phyloP scores from a whole-genome alignment of 1,140 invertebrate species.

The Rhyzopertha dominica region DNA sequence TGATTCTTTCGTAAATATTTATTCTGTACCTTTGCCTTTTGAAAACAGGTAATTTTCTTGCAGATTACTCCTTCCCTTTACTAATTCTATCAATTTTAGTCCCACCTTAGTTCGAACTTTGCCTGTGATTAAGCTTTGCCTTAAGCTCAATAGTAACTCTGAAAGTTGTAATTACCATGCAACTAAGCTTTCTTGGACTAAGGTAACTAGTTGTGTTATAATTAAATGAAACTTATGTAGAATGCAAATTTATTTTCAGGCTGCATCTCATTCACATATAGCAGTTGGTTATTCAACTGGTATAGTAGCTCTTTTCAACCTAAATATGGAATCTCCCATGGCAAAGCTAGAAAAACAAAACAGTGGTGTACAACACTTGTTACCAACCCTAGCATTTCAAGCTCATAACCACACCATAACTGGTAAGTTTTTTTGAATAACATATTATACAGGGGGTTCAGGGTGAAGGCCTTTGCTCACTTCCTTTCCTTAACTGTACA shows the following conservation, averaged over 20 bases:
- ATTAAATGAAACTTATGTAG: not conserved
- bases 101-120: conserved; percentile 21
- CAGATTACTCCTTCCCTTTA: conserved; percentile 5
- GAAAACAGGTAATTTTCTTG: conserved; percentile 14
- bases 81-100: conserved; percentile 6
- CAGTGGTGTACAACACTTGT: conserved; percentile 18
- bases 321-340: conserved; percentile 19
- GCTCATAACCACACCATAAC: conserved; percentile 26
- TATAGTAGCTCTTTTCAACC: conserved; percentile 31
- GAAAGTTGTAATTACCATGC: conserved; percentile 26
- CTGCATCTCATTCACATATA: conserved; percentile 30
- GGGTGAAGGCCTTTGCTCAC: too few species aligned
- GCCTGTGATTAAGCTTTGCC: conserved; percentile 22
- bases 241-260: conserved; percentile 24
- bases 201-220: conserved; percentile 28
- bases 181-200: conserved; percentile 41
- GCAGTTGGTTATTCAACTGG: conserved; percentile 40
- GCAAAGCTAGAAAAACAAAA: conserved; percentile 17
- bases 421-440: conserved; percentile 20
- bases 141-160: conserved; percentile 16
- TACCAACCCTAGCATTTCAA: conserved; percentile 23
- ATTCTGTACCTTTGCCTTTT: conserved; percentile 50
- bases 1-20: conserved; percentile 58
- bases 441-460: not conserved
- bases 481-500: too few species aligned